phyloP scores from a whole-genome alignment of 64 coral and sea anemone genomes.

The Exaiptasia diaphana region DNA sequence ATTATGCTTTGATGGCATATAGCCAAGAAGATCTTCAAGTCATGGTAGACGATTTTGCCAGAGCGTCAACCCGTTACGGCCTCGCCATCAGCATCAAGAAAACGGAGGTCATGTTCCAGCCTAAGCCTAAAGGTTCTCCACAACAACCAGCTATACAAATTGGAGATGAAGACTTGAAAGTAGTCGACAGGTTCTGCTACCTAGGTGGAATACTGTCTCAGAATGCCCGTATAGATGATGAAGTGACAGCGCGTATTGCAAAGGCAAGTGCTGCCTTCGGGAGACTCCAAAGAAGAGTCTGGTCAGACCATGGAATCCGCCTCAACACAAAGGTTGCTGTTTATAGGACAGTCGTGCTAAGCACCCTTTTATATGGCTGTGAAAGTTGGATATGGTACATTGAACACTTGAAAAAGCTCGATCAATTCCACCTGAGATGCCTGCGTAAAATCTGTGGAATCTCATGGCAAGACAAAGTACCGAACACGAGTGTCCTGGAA shows the following conservation, averaged over 20 bases:
- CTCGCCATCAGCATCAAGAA: background rate
- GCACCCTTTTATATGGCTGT: background rate
- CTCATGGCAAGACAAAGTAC: conserved; percentile 8
- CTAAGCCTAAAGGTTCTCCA: background rate
- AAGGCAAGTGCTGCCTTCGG: background rate
- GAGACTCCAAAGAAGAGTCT: background rate
- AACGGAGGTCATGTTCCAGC: background rate
- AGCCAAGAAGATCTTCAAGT: background rate
- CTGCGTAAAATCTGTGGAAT: background rate
- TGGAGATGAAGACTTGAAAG: background rate
- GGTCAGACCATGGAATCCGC: background rate
- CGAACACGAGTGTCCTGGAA: background rate
- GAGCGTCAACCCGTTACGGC: background rate
- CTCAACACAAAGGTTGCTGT: background rate
- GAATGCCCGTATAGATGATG: background rate
- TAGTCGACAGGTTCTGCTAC: background rate
- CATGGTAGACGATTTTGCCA: background rate
- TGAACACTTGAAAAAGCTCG: background rate
- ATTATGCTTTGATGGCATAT: background rate
- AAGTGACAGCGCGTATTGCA: background rate
- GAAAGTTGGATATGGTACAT: background rate
- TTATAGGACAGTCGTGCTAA: background rate
- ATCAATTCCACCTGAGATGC: background rate
- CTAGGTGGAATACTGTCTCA: background rate
- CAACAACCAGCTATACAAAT: background rate